Conservation (phyloP, 2,888 invertebrate genomes). For the Acanthosoma haemorrhoidale region DNA sequence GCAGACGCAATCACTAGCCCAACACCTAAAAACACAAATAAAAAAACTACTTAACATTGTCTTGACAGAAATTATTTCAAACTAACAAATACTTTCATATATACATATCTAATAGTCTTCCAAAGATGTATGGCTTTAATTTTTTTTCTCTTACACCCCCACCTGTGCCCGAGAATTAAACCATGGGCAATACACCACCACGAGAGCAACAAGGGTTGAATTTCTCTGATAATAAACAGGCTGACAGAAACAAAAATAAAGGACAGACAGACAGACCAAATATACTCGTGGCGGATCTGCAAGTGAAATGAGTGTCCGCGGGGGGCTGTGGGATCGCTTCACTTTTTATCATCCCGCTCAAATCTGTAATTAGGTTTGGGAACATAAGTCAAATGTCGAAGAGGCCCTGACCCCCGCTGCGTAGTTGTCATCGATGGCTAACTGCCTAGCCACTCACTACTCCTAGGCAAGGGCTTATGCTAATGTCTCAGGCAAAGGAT, state of each 20-base stretch:
- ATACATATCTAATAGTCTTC: too few relatives aligned
- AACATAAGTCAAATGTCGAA: conserved; percentile 21
- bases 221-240: conserved; percentile 11
- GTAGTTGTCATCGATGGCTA: conserved; percentile 12
- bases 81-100: too few relatives aligned
- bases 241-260: conserved; percentile 4
- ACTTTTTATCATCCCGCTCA: conserved; percentile 7
- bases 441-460: not conserved
- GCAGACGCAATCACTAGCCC: too few relatives aligned
- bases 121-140: too few relatives aligned
- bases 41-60: too few relatives aligned
- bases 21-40: too few relatives aligned
- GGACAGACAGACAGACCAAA: conserved; percentile 12
- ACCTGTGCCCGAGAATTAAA: not conserved
- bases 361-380: conserved; percentile 16
- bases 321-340: conserved; percentile 4
- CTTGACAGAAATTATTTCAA: too few relatives aligned
- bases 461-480: too few relatives aligned
- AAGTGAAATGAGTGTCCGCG: conserved; percentile 18
- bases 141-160: not conserved
- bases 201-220: not conserved
- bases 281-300: conserved; percentile 8
- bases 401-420: conserved; percentile 9
- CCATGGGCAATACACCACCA: too few relatives aligned
- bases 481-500: too few relatives aligned